Percentiles rank a stretch among this genome's conserved stretches.
phyloP scores from a whole-genome alignment of 2,888 invertebrate species.

The Ceriagrion tenellum region DNA sequence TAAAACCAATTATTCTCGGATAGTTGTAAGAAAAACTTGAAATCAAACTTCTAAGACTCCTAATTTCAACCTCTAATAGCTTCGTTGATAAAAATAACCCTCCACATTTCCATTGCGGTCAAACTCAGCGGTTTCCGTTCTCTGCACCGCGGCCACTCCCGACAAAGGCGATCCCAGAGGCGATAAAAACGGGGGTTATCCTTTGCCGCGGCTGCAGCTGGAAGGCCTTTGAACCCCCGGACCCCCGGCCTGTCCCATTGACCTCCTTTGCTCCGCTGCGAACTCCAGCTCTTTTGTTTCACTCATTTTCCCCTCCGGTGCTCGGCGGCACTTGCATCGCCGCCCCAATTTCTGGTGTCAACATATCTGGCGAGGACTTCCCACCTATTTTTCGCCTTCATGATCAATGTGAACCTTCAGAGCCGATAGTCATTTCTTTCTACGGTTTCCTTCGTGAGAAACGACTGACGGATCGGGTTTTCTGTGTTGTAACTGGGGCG shows the following conservation, averaged over 20 bases:
- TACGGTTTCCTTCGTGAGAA: no score
- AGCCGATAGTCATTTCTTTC: no score
- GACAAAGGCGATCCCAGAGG: background rate
- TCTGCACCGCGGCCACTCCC: background rate
- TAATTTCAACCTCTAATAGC: background rate
- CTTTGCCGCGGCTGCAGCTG: background rate
- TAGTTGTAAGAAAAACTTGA: no score
- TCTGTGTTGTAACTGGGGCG: no score
- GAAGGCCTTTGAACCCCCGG: background rate
- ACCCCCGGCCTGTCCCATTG: background rate
- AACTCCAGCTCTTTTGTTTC: background rate
- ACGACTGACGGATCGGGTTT: no score
- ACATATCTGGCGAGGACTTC: background rate
- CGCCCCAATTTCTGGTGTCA: background rate
- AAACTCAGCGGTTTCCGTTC: background rate
- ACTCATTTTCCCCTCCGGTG: background rate
- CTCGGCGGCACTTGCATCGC: background rate
- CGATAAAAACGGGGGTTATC: background rate
- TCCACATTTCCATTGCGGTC: background rate
- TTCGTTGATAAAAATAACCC: background rate
- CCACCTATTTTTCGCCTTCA: background rate
- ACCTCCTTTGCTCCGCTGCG: slow-evolving; percentile 20
- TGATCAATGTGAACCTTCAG: background rate
- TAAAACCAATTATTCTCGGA: no score
- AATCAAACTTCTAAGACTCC: background rate